Conservation (phyloP, 2,797 vertebrate species). For the Enteromius anoplus region DNA sequence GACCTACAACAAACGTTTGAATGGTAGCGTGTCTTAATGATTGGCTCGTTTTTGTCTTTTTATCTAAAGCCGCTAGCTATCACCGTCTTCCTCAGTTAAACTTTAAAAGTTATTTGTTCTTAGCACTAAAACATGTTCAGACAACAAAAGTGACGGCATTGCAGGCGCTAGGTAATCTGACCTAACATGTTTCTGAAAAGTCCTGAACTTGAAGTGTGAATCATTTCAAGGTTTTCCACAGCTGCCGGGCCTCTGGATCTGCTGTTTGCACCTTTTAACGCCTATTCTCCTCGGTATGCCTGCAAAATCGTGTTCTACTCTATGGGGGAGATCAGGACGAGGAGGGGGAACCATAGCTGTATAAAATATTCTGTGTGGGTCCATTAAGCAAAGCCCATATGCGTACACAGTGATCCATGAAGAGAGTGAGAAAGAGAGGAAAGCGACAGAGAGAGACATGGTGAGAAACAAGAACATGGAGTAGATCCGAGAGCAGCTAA, state of each 20-base stretch:
- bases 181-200: constrained; percentile 41
- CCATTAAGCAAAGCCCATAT: constrained; percentile 71
- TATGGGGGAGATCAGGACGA: constrained; percentile 51
- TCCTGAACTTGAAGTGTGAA: constrained; percentile 22
- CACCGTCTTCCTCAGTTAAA: not conserved
- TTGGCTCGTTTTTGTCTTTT: not conserved
- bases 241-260: constrained; percentile 31
- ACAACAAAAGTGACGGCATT: constrained; percentile 30
- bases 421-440: constrained; percentile 61
- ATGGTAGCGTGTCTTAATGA: not conserved
- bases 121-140: constrained; percentile 37
- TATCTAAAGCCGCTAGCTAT: not conserved
- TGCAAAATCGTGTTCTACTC: constrained; percentile 63
- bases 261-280: constrained; percentile 64
- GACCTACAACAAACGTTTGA: not conserved
- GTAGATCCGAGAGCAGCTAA: not conserved
- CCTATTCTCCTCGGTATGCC: constrained; percentile 50
- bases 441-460: not conserved
- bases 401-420: constrained; percentile 68
- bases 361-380: constrained; percentile 77
- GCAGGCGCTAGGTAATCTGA: constrained; percentile 33
- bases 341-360: constrained; percentile 34
- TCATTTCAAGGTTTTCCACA: constrained; percentile 40
- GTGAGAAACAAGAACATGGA: constrained; percentile 22
- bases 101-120: constrained; percentile 19